Percentiles rank a stretch among this genome's conserved stretches.
Conservation (phyloP, 2,888 invertebrate species). For the Rutpela maculata region DNA sequence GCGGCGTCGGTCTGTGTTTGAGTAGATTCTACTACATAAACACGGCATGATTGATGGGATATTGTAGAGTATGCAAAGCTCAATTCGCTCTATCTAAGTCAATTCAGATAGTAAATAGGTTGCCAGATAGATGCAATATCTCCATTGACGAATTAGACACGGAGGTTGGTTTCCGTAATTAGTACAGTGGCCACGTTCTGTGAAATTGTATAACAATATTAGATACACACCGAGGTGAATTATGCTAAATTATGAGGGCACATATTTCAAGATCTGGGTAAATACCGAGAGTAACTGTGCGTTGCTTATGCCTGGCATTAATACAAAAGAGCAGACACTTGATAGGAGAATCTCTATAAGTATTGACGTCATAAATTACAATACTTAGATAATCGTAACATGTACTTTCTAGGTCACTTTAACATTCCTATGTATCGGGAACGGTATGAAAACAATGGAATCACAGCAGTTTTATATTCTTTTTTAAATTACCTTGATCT, state of each 20-base stretch:
- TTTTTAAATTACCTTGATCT: too few species aligned
- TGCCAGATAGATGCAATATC: conserved; percentile 53
- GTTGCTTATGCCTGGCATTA: neutral
- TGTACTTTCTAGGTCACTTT: too few species aligned
- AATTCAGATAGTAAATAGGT: conserved; percentile 57
- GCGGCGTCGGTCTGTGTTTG: neutral
- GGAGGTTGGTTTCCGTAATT: conserved; percentile 52
- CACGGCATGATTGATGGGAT: conserved; percentile 59
- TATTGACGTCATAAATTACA: too few species aligned
- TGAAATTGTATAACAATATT: conserved; percentile 51
- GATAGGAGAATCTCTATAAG: too few species aligned
- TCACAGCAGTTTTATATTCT: too few species aligned
- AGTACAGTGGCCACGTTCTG: conserved; percentile 47
- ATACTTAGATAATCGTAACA: too few species aligned
- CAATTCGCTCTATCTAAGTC: conserved; percentile 53
- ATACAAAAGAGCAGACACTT: too few species aligned
- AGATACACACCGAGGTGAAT: conserved; percentile 23
- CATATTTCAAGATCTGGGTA: conserved; percentile 14
- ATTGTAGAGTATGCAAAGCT: conserved; percentile 49
- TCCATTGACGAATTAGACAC: conserved; percentile 56
- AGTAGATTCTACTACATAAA: conserved; percentile 51
- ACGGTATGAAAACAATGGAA: too few species aligned
- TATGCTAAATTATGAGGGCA: conserved; percentile 14
- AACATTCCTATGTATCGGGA: too few species aligned
- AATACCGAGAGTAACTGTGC: neutral